Evolutionary conservation across 2,113 vertebrate genomes (phyloP).

Genomic region (Hirundichthys speculiger): DNA sequence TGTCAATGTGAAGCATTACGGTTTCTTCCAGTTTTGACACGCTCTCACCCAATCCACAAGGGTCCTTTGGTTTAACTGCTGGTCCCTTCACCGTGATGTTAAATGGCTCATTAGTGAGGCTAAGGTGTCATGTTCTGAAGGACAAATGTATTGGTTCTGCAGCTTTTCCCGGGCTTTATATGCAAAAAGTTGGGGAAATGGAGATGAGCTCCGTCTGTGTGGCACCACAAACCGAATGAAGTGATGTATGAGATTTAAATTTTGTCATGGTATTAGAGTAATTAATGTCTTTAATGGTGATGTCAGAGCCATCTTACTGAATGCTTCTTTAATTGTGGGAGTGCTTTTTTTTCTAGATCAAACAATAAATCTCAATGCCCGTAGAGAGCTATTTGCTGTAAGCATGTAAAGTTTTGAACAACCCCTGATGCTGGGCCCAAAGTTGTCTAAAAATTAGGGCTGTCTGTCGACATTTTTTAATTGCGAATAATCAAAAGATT

Average conservation of each 20-base stretch:
- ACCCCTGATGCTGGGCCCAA: too few relatives aligned
- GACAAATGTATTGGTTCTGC: constrained; percentile 68
- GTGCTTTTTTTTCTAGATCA: constrained; percentile 13
- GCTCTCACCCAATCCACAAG: constrained; percentile 62
- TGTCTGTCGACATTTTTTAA: too few relatives aligned
- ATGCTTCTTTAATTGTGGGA: not conserved
- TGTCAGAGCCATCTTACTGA: not conserved
- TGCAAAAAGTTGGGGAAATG: constrained; percentile 32
- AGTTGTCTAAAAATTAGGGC: too few relatives aligned
- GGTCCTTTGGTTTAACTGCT: constrained; percentile 64
- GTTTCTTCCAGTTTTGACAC: constrained; percentile 59
- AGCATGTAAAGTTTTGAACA: not conserved
- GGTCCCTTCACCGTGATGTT: constrained; percentile 60
- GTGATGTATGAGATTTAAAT: constrained; percentile 24
- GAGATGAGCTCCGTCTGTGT: constrained; percentile 27
- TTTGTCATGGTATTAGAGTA: not conserved
- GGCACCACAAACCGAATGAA: constrained; percentile 5
- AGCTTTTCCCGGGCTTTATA: constrained; percentile 56
- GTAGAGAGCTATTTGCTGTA: not conserved
- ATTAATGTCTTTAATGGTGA: too few relatives aligned
- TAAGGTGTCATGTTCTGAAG: constrained; percentile 66
- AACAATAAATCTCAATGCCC: not conserved
- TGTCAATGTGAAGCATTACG: constrained; percentile 76
- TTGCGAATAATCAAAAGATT: too few relatives aligned
- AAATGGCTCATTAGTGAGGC: constrained; percentile 76